These are phyloP conservation scores for Orycteropus afer DNA, from an alignment of 2,113 vertebrate genomes.

Conservation along the genomic window DNA sequence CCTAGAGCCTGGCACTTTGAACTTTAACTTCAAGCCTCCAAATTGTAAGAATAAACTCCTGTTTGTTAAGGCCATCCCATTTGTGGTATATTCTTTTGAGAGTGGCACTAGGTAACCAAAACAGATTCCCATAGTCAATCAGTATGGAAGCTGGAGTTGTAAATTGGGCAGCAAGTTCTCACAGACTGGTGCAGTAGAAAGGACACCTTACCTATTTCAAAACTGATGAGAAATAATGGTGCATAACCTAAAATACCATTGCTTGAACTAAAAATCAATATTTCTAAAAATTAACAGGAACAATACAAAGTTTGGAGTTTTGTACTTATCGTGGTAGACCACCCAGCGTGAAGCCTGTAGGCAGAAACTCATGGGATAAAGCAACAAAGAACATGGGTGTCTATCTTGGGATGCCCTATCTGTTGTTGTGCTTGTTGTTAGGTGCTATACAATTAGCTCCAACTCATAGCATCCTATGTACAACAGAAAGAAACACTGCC, in stretches of 20 bases:
- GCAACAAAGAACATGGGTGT: not conserved
- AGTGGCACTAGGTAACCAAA: too few relatives aligned
- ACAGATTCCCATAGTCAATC: not conserved
- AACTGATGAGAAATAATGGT: not conserved
- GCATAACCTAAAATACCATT: not conserved
- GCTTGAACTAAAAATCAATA: not conserved
- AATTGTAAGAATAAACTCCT: too few relatives aligned
- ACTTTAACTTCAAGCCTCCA: too few relatives aligned
- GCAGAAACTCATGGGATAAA: not conserved
- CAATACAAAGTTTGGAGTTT: not conserved
- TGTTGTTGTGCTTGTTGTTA: too few relatives aligned
- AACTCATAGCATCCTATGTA: too few relatives aligned
- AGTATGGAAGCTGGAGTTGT: not conserved
- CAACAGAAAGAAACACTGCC: too few relatives aligned
- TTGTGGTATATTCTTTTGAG: too few relatives aligned
- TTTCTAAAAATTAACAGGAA: not conserved
- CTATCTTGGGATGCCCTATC: not conserved
- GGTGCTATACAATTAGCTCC: too few relatives aligned
- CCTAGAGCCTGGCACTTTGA: too few relatives aligned
- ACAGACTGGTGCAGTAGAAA: not conserved
- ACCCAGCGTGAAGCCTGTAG: not conserved
- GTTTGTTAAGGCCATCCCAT: too few relatives aligned
- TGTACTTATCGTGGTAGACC: not conserved
- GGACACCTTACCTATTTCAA: not conserved
- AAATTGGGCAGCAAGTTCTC: not conserved